phyloP scores from a whole-genome alignment of 1,140 invertebrate species.

The Lordiphosa collinella region DNA sequence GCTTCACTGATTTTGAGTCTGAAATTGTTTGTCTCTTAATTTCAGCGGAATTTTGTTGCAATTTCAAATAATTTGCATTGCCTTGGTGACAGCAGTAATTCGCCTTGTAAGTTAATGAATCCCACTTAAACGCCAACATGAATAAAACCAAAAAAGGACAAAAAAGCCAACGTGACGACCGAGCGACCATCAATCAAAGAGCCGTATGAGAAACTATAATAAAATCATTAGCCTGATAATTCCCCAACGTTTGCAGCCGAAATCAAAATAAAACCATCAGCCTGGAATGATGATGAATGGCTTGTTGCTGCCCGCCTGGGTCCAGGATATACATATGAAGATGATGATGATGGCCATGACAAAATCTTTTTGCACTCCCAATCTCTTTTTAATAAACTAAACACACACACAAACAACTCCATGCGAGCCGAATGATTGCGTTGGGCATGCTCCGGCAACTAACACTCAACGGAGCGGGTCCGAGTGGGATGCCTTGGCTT shows the following conservation, averaged over 20 bases:
- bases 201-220: constrained; percentile 65
- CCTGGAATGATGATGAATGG: constrained; percentile 71
- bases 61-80: background rate
- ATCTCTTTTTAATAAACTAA: constrained; percentile 76
- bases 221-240: constrained; percentile 73
- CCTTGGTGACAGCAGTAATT: constrained; percentile 16
- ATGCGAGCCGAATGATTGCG: constrained; percentile 55
- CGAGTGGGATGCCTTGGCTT: too few relatives aligned
- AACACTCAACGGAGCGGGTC: constrained; percentile 44
- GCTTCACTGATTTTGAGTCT: too few relatives aligned
- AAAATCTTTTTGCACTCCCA: constrained; percentile 61
- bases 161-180: background rate
- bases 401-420: constrained; percentile 26
- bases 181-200: constrained; percentile 59
- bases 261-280: constrained; percentile 76
- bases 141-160: background rate
- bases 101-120: constrained; percentile 35
- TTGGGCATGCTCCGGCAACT: constrained; percentile 42
- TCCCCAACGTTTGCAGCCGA: constrained; percentile 56
- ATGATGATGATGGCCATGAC: constrained; percentile 43
- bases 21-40: too few relatives aligned
- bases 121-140: constrained; percentile 25
- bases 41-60: too few relatives aligned
- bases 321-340: background rate
- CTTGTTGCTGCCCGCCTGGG: constrained; percentile 13